phyloP scores from a whole-genome alignment of 2,797 vertebrate genomes.

The Falco columbarius region DNA sequence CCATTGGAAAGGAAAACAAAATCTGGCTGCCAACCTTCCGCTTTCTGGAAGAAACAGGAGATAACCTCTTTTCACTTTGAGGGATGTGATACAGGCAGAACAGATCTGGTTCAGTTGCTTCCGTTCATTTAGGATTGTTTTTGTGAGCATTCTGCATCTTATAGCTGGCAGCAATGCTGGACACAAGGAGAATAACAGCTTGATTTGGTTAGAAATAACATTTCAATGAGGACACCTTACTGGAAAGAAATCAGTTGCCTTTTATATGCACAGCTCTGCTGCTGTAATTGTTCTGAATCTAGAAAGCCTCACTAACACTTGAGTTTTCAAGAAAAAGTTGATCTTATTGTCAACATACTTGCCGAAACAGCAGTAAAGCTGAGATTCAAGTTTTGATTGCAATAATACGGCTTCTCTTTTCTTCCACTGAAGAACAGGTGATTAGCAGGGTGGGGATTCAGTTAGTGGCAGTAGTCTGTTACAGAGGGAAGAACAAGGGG shows the following conservation, averaged over 20 bases:
- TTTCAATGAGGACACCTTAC: not conserved
- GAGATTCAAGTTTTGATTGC: not conserved
- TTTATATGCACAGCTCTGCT: not conserved
- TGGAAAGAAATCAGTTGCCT: not conserved
- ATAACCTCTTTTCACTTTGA: slow-evolving; percentile 1
- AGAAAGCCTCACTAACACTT: not conserved
- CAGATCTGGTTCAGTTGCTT: not conserved
- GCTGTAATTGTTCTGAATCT: not conserved
- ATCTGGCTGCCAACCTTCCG: not conserved
- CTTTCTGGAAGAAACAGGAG: not conserved
- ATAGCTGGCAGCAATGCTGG: not conserved
- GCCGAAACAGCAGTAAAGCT: not conserved
- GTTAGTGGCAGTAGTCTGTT: not conserved
- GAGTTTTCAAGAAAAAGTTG: not conserved
- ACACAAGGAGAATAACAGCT: not conserved
- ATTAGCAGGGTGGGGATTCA: not conserved
- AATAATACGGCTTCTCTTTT: not conserved
- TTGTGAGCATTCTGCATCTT: not conserved
- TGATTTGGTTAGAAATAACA: not conserved
- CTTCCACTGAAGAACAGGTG: not conserved
- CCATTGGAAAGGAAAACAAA: slow-evolving; percentile 33
- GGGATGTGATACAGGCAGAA: not conserved
- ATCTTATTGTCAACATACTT: not conserved
- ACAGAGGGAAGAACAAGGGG: not conserved
- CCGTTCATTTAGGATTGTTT: not conserved